A percentile compares a stretch with the other conserved stretches of the same genome.
Conservation (phyloP, 64 coral and sea anemone genomes). For the Platygyra sinensis region DNA sequence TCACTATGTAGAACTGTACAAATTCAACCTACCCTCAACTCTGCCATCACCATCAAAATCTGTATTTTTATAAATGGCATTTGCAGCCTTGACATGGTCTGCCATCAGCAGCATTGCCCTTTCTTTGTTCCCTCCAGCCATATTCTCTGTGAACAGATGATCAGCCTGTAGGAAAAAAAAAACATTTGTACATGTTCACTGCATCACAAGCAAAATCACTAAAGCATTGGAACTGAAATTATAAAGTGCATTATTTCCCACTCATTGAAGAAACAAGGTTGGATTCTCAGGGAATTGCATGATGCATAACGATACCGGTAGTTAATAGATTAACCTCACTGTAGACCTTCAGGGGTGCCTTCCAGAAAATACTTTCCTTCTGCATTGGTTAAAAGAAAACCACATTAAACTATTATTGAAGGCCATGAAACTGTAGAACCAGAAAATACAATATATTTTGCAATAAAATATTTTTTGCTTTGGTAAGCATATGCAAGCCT, state of each 20-base stretch:
- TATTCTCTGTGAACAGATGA: conserved; percentile 65
- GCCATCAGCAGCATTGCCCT: conserved; percentile 80
- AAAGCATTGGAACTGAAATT: not conserved
- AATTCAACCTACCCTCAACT: conserved; percentile 52
- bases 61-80: conserved; percentile 58
- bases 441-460: too few relatives aligned
- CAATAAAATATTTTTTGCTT: too few relatives aligned
- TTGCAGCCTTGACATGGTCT: conserved; percentile 81
- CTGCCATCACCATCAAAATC: conserved; percentile 18
- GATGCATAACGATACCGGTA: too few relatives aligned
- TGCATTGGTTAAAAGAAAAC: too few relatives aligned
- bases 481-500: too few relatives aligned
- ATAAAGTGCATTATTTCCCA: not conserved
- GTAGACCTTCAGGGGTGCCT: too few relatives aligned
- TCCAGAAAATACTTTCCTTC: too few relatives aligned
- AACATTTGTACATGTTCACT: not conserved
- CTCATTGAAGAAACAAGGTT: not conserved
- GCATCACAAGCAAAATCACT: not conserved
- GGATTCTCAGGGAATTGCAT: too few relatives aligned
- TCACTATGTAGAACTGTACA: not conserved
- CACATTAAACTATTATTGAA: too few relatives aligned
- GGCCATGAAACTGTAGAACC: too few relatives aligned
- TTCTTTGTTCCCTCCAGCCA: conserved; percentile 69
- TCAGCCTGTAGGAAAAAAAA: conserved; percentile 54
- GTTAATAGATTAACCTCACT: too few relatives aligned